Conservation (phyloP, 2,888 invertebrate species). For the Drepanosiphum platanoidis region DNA sequence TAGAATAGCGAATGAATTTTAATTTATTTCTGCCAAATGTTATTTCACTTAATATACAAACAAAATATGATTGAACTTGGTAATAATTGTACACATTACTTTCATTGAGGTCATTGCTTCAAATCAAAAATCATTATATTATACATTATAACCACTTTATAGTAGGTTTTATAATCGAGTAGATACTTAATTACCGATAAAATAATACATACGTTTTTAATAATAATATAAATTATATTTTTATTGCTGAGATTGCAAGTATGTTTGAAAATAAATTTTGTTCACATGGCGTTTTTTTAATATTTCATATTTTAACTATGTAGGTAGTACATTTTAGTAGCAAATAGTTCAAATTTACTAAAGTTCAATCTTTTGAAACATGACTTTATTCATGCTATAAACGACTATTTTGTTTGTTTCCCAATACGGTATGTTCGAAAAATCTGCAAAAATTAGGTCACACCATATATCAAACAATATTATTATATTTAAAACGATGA, state of each 20-base stretch:
- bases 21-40: not conserved
- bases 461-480: not conserved
- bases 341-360: not conserved
- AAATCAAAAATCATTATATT: not conserved
- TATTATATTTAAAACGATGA: not conserved
- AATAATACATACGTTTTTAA: not conserved
- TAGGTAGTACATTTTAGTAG: not conserved
- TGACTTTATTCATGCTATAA: not conserved
- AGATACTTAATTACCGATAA: not conserved
- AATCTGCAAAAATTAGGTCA: not conserved
- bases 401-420: not conserved
- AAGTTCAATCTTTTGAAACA: not conserved
- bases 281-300: not conserved
- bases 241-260: not conserved
- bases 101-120: not conserved
- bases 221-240: no score
- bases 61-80: not conserved
- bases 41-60: not conserved
- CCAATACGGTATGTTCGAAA: not conserved
- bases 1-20: not conserved
- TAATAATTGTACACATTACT: not conserved
- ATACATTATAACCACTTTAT: not conserved
- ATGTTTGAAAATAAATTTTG: not conserved
- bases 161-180: not conserved
- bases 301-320: no score